phyloP scores from a whole-genome alignment of 2,797 vertebrate genomes.

The Oryzias dopingdopingensis region DNA sequence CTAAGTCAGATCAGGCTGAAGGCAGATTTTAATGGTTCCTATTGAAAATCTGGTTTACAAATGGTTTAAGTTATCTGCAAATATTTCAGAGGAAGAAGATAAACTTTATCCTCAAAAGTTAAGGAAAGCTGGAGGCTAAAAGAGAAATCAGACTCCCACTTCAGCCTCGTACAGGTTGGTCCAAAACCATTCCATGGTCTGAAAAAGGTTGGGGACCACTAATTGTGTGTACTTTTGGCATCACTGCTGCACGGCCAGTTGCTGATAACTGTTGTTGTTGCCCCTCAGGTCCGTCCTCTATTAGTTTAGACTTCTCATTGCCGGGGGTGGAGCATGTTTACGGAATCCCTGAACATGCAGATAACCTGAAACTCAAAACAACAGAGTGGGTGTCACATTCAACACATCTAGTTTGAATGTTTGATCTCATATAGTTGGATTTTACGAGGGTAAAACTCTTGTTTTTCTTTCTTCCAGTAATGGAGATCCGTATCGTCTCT shows the following conservation, averaged over 20 bases:
- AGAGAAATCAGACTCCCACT: too few species aligned
- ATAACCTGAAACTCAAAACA: slow-evolving; percentile 85
- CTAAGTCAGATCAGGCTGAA: too few species aligned
- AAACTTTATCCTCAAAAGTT: too few species aligned
- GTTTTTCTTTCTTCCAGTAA: slow-evolving; percentile 68
- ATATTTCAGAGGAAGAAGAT: too few species aligned
- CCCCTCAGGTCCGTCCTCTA: slow-evolving; percentile 82
- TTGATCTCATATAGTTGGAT: too few species aligned
- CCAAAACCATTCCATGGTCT: too few species aligned
- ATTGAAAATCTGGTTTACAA: too few species aligned
- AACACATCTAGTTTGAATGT: background rate
- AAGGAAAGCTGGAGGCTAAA: too few species aligned
- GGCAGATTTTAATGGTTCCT: too few species aligned
- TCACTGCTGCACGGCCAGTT: background rate
- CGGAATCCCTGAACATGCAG: slow-evolving; percentile 92
- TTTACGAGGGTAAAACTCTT: background rate
- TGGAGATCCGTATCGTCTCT: slow-evolving; percentile 91
- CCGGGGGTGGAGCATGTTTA: slow-evolving; percentile 92
- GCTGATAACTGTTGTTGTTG: background rate
- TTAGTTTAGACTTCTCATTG: slow-evolving; percentile 91
- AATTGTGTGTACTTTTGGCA: too few species aligned
- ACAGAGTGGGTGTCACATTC: slow-evolving; percentile 82
- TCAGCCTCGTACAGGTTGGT: too few species aligned
- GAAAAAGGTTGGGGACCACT: too few species aligned
- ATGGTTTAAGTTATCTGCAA: background rate